Evolutionary conservation across 1,140 invertebrate species (phyloP), one percentile per base, ranked within the genome.

Genomic region (Papilio machaon): DNA sequence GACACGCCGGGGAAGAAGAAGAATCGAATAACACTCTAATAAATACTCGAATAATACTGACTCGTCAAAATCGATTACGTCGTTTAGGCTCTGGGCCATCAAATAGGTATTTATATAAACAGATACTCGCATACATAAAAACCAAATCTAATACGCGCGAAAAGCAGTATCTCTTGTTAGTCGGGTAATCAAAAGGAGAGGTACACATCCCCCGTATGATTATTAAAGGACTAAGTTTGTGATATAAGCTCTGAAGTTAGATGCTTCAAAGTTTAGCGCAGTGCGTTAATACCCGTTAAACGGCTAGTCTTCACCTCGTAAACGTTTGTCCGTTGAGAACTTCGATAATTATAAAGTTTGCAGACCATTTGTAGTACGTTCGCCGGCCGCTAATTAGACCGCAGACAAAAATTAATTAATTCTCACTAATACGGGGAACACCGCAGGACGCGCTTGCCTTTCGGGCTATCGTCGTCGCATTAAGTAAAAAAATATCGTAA

Each of bases 321-420:
- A 75, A 60, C 73, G 80, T 75, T 81, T 75, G 73, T 78, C 73
- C 76, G 67, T 19, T 81, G 46, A 54, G 81, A 80, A 82, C 75
- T 77, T 19, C 74, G 76, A 83, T 77, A 60, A 74, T 80, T 78
- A 77, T 81, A 81, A 83, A 83, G 73, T 83, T 83, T 81, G 73
- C 82, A 83, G 80, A 83, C 82, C 82, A 83, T 83, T 77, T 60
- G 47, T 79, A 81, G 67, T 81, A 77, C 77, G 80, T 77, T 73
- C 80, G 79, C 74, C 78, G 73, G 67, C 82, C 80, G 79, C 80
- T 81, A 83, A 83, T 83, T 83, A 81, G 80, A 81, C 82, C 82
- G 58, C 82, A 83, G 82, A 83, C 80, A 83, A 83, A 83, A 83
- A 83, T 81, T 83, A 83, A 83, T 83, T 83, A 81, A 83, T 83